Evolutionary conservation across 2,113 vertebrate species (phyloP).

Genomic region (Microtus oregoni): DNA sequence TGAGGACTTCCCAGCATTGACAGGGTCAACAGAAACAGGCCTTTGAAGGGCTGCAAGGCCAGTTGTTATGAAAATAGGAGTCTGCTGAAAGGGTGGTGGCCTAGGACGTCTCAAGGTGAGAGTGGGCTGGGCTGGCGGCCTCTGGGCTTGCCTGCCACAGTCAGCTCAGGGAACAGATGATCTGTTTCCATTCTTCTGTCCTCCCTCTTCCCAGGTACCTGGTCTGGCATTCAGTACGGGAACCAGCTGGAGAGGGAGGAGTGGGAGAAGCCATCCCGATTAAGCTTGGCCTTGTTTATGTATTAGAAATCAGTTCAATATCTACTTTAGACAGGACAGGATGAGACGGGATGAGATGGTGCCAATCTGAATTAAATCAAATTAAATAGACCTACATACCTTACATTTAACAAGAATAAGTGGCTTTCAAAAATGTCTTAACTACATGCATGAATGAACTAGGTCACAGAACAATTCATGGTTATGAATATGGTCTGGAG

Average conservation of each 20-base stretch:
- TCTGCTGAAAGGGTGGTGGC: neutral
- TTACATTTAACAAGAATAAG: neutral
- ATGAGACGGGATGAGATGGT: neutral
- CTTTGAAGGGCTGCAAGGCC: neutral
- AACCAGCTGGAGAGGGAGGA: neutral
- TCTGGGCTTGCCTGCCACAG: neutral
- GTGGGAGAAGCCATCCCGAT: neutral
- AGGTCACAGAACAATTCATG: neutral
- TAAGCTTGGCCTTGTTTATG: neutral
- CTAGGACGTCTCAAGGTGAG: neutral
- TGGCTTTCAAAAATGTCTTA: conserved; percentile 3
- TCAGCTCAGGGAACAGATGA: neutral
- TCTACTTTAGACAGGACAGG: neutral
- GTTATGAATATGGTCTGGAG: neutral
- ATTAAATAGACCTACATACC: neutral
- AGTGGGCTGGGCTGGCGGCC: neutral
- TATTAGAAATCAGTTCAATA: neutral
- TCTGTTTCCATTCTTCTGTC: neutral
- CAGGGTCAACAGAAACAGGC: conserved; percentile 52
- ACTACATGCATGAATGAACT: neutral
- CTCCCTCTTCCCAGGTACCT: neutral
- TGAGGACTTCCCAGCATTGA: conserved; percentile 33
- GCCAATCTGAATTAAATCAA: neutral
- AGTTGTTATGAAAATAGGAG: conserved; percentile 66
- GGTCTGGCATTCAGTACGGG: neutral